Evolutionary conservation across 2,888 invertebrate genomes (phyloP), one percentile per base, ranked within the genome.

Genomic region (Trissolcus japonicus): DNA sequence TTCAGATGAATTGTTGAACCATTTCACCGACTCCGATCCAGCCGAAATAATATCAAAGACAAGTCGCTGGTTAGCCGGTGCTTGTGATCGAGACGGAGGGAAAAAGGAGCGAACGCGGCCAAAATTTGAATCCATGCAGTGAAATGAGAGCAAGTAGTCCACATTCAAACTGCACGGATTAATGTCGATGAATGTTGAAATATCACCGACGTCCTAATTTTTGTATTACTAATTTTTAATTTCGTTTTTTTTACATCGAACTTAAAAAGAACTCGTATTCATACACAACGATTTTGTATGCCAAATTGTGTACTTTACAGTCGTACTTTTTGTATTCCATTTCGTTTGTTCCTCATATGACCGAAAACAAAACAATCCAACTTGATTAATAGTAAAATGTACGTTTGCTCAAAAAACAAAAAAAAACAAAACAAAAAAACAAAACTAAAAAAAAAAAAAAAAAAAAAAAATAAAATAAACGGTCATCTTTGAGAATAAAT

Each of bases 71-170:
- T 69, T 81, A 17, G 76, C 79, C 19, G 79, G 80, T 50, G 78
- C 80, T 9, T 77, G 77, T 48, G 79, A 80, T 59, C 73, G 79
- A n/a, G 80, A 78, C n/a, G 79, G 78, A n/a, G 79, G 79, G 9
- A 78, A 79, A 41, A 79, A 78, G 50, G 75, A 76, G 50, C 68
- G 77, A 16, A 68, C 75, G 53, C 55, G 75, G 9, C 57, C 74
- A 14, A 74, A 74, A 74, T 74, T 57, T 21, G 67, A 67, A 51
- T 50, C 50, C 13, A 56, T 14, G 48, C 57, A 55, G 7, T 35
- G 35, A 55, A 4, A 29, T 14, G n/a, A 48, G 6, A 48, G 1
- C 7, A 48, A 48, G 19, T 2, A 2, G 1, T 2, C 2, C 14
- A 13, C 1, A 2, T 48, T 13, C 1, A 6, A 11, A 48, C 14